phyloP scores from a whole-genome alignment of 2,888 invertebrate genomes.

The Sclerodermus sp. region DNA sequence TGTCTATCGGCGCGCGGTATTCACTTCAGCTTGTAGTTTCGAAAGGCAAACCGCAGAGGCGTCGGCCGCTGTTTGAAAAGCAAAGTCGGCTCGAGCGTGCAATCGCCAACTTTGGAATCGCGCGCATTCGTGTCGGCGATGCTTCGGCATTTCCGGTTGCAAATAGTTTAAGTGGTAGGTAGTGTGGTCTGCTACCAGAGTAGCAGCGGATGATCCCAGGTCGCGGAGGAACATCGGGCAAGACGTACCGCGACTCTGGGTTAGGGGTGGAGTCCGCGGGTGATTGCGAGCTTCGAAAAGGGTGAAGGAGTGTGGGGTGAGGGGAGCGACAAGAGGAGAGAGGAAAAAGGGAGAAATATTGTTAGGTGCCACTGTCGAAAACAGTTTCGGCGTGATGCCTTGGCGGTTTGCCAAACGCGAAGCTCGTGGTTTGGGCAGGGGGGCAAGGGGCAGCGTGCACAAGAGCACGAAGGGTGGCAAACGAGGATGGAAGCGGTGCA shows the following conservation, averaged over 20 bases:
- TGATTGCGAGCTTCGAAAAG: slow-evolving; percentile 10
- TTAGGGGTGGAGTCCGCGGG: slow-evolving; percentile 1
- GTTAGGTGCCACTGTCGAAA: slow-evolving; percentile 43
- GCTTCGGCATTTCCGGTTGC: too few species aligned
- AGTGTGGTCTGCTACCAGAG: too few species aligned
- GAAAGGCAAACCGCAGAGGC: too few species aligned
- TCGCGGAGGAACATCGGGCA: too few species aligned
- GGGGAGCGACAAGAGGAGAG: slow-evolving; percentile 1
- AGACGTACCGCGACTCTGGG: neutral
- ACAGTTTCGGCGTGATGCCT: slow-evolving; percentile 43
- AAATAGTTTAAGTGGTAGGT: too few species aligned
- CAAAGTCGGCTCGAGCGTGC: too few species aligned
- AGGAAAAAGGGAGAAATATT: slow-evolving; percentile 39
- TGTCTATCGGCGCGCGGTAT: too few species aligned
- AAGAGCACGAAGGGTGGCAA: slow-evolving; percentile 2
- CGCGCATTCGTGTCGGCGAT: too few species aligned
- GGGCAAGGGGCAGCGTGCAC: slow-evolving; percentile 3
- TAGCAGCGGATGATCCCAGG: too few species aligned
- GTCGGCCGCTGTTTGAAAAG: too few species aligned
- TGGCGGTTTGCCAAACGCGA: slow-evolving; percentile 48
- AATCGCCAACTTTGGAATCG: too few species aligned
- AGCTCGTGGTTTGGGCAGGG: slow-evolving; percentile 31
- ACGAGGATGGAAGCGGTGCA: slow-evolving; percentile 5
- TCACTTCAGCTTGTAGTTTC: too few species aligned
- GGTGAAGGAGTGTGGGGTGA: slow-evolving; percentile 41